Evolutionary conservation across 2,113 vertebrate genomes (phyloP).

Genomic region (Clinocottus analis): DNA sequence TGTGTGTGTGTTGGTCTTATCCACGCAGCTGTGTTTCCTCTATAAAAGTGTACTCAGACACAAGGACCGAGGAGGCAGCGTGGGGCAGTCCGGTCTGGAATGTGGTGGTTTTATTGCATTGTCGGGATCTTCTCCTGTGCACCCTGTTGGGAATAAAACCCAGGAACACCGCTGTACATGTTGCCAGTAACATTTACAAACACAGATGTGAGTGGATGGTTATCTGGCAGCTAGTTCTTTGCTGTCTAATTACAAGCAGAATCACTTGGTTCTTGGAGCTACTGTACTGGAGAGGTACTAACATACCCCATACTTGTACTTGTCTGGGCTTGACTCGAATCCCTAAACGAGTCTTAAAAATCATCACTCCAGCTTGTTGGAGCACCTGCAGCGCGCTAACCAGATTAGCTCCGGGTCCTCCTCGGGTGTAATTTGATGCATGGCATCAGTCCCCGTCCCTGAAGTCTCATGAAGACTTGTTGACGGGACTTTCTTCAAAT

Average conservation of each 20-base stretch:
- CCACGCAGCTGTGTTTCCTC: background rate
- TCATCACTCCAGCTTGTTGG: conserved; percentile 1
- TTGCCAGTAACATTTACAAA: background rate
- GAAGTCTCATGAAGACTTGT: background rate
- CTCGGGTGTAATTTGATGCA: background rate
- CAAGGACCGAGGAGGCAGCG: background rate
- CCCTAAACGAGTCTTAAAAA: conserved; percentile 23
- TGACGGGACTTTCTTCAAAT: background rate
- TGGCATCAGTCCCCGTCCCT: background rate
- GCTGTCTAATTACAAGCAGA: conserved; percentile 6
- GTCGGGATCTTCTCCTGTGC: background rate
- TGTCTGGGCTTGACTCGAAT: conserved; percentile 60
- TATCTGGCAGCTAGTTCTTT: background rate
- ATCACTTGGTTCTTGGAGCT: conserved; percentile 17
- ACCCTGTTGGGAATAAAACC: background rate
- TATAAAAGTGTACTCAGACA: background rate
- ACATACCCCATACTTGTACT: conserved; percentile 48
- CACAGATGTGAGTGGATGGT: conserved; percentile 34
- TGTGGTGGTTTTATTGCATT: conserved; percentile 26
- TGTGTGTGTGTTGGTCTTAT: background rate
- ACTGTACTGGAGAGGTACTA: conserved; percentile 10
- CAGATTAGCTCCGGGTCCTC: background rate
- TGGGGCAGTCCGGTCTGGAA: conserved; percentile 26
- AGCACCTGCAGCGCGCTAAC: conserved; percentile 33
- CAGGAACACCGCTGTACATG: background rate